Base-by-base conservation (phyloP, 2,797 vertebrate species). In the Erpetoichthys calabaricus region DNA sequence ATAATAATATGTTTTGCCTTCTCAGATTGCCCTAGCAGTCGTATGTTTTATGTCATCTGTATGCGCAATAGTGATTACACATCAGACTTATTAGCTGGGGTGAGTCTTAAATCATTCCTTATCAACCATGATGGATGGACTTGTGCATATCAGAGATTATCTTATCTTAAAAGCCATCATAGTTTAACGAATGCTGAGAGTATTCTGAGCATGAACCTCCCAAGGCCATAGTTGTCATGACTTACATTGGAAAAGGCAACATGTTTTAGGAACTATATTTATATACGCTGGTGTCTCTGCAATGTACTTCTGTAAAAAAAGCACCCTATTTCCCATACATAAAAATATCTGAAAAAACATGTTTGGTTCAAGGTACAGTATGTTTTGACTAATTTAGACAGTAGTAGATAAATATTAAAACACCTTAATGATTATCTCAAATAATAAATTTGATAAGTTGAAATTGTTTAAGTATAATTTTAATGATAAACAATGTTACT, bases 11-110 rank as follows among this genome's bases (percentile, higher is more conserved):
- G 25, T 25, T 25, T 25, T 25, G 25, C 25, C 2, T 1, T 25
- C 25, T 25, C 25, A 25, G 25, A 25, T 25, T 25, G 25, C 25
- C 25, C 25, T 62, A 54, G 64, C 62, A 65, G 59, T 61, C 47
- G 51, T 73, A 44, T 45, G 43, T 42, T 42, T 61, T 50, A 76
- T 79, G 80, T 43, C 52, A 44, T 5, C 52, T 47, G 46, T 58
- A 56, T 62, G 42, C 9, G 51, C 42, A 3, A 3, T 52, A 50
- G 6, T 42, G 10, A 42, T 61, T 65, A 63, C 54, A 57, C 59
- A 56, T 56, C 44, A 3, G 42, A 66, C 54, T 63, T 8, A 53
- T 61, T 59, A 65, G 43, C 41, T 8, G 58, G 62, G 59, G 4
- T 25, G 9, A 55, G 58, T 54, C 57, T 59, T 7, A 61, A 51